Percentiles rank a stretch among this genome's conserved stretches.
Evolutionary conservation across 2,113 vertebrate species (phyloP).

Genomic region (Cromileptes altivelis): DNA sequence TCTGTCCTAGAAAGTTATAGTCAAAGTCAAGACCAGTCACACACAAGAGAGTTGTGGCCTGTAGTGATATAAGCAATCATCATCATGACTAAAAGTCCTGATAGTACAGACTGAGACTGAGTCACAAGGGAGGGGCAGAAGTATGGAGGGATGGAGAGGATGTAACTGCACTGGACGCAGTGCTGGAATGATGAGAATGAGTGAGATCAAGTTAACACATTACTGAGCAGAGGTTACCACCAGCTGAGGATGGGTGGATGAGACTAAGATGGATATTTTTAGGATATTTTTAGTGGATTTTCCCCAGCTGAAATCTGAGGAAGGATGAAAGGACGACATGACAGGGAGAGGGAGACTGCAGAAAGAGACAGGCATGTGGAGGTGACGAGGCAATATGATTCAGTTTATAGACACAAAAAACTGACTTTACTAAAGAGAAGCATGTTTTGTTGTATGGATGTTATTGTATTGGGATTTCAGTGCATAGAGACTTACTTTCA

Average conservation of each 20-base stretch:
- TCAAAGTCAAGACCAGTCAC: constrained; percentile 2
- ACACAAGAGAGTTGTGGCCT: not conserved
- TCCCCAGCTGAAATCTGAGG: constrained; percentile 13
- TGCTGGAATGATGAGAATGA: constrained; percentile 14
- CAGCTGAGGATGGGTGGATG: constrained; percentile 26
- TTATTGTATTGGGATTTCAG: constrained; percentile 6
- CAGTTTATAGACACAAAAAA: constrained; percentile 19
- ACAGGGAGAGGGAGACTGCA: not conserved
- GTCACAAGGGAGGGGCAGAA: not conserved
- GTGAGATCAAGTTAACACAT: not conserved
- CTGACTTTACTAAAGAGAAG: not conserved
- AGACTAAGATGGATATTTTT: constrained; percentile 28
- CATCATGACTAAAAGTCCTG: not conserved
- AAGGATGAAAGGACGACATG: constrained; percentile 20
- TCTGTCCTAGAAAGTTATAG: not conserved
- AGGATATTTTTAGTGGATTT: constrained; percentile 27
- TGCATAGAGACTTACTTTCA: not conserved
- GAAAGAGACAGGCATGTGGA: constrained; percentile 21
- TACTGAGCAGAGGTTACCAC: constrained; percentile 3
- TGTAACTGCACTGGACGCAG: not conserved
- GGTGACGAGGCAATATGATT: constrained; percentile 11
- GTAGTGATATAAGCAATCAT: not conserved
- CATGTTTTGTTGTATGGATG: not conserved
- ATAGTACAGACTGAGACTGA: not conserved
- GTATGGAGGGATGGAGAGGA: constrained; percentile 18